These are phyloP conservation scores for Drosophila pachea DNA, from an alignment of 1,140 invertebrate genomes.

Conservation along the genomic window DNA sequence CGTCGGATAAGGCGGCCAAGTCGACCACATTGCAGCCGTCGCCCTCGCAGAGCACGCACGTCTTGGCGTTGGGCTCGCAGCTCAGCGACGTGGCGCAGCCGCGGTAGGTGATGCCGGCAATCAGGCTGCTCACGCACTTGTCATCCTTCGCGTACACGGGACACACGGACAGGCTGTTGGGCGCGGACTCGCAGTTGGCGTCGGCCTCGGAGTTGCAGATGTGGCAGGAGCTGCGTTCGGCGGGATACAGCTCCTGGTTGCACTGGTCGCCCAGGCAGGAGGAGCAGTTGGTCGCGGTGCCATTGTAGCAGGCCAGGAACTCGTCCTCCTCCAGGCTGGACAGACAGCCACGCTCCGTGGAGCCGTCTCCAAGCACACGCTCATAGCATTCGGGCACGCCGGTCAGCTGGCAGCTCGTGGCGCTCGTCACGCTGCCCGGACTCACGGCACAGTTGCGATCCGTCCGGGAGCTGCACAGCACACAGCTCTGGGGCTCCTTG, in stretches of 20 bases:
- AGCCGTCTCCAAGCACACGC: slow-evolving; percentile 55
- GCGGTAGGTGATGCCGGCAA: slow-evolving; percentile 57
- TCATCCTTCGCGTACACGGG: slow-evolving; percentile 50
- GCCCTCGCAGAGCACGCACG: slow-evolving; percentile 54
- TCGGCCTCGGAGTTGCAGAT: slow-evolving; percentile 63
- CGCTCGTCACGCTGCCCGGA: slow-evolving; percentile 37
- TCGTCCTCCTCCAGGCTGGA: slow-evolving; percentile 67
- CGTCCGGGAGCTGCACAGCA: slow-evolving; percentile 66
- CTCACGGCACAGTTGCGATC: slow-evolving; percentile 57
- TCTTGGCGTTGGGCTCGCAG: slow-evolving; percentile 58
- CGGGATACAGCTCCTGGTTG: slow-evolving; percentile 58
- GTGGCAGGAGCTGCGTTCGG: slow-evolving; percentile 56
- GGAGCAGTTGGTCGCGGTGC: slow-evolving; percentile 49
- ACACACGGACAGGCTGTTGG: slow-evolving; percentile 57
- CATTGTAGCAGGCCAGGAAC: slow-evolving; percentile 67
- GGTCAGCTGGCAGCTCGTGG: slow-evolving; percentile 31
- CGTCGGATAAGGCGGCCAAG: slow-evolving; percentile 43
- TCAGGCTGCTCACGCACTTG: slow-evolving; percentile 60
- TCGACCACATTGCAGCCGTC: slow-evolving; percentile 66
- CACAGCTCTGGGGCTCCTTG: slow-evolving; percentile 47
- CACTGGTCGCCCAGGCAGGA: slow-evolving; percentile 55
- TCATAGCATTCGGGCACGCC: slow-evolving; percentile 68
- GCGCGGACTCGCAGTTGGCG: slow-evolving; percentile 40
- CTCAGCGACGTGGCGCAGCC: slow-evolving; percentile 53
- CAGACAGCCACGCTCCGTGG: slow-evolving; percentile 70